These are phyloP conservation scores for Apocheima hispidaria DNA, from an alignment of 2,888 invertebrate genomes.

Conservation along the genomic window DNA sequence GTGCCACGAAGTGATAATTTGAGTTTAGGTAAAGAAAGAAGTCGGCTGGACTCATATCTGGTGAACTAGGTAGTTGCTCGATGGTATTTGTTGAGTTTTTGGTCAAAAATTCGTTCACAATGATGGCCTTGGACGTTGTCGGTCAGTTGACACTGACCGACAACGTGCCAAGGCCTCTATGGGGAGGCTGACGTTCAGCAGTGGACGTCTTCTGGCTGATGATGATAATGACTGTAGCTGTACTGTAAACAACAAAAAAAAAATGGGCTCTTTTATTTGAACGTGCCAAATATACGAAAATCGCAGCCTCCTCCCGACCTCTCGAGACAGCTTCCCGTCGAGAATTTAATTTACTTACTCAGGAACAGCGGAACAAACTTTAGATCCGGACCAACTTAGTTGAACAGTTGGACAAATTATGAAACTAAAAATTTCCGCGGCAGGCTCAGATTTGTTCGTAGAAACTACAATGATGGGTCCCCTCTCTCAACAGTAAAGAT, in stretches of 20 bases:
- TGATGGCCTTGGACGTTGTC: too few species aligned
- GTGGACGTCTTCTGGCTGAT: too few species aligned
- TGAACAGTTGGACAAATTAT: background rate
- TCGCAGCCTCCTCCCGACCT: constrained; percentile 7
- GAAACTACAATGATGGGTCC: background rate
- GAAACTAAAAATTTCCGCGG: background rate
- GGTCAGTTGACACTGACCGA: too few species aligned
- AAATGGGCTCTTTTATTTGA: constrained; percentile 1
- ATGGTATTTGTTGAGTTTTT: too few species aligned
- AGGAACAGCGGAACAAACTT: constrained; percentile 24
- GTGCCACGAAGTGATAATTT: too few species aligned
- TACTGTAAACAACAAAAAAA: background rate
- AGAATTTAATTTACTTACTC: constrained; percentile 31
- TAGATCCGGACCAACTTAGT: background rate
- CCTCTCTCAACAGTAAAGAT: background rate
- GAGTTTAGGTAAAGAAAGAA: too few species aligned
- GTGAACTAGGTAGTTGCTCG: too few species aligned
- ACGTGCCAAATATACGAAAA: constrained; percentile 17
- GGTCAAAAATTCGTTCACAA: too few species aligned
- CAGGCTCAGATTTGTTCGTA: background rate
- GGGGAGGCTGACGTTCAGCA: too few species aligned
- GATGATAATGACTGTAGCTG: too few species aligned
- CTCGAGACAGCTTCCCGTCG: constrained; percentile 26
- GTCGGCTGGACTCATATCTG: too few species aligned
- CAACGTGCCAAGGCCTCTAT: too few species aligned